Evolutionary conservation across 2,113 vertebrate genomes (phyloP).

Genomic region (Sclerurus mexicanus): DNA sequence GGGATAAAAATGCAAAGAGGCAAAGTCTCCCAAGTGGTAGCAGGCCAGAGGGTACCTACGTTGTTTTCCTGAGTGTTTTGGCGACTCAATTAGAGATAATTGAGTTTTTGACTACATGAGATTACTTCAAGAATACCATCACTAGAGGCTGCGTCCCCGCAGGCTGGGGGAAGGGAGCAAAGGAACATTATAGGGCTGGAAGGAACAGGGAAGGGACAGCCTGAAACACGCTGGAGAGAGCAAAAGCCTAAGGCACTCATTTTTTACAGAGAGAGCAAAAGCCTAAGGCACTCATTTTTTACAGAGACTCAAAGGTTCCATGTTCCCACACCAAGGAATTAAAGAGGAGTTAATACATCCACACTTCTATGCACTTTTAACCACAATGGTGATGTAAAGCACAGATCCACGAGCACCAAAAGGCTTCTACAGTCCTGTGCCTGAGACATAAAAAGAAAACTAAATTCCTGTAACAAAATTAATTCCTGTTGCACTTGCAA

Average conservation of each 20-base stretch:
- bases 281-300: not conserved
- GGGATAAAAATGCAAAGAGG: not conserved
- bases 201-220: not conserved
- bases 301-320: not conserved
- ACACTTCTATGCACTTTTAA: not conserved
- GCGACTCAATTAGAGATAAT: not conserved
- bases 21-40: not conserved
- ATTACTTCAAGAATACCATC: not conserved
- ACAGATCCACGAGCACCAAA: not conserved
- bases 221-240: not conserved
- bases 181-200: not conserved
- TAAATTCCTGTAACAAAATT: not conserved
- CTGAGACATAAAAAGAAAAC: not conserved
- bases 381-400: not conserved
- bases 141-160: not conserved
- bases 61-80: not conserved
- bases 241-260: not conserved
- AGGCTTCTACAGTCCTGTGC: not conserved
- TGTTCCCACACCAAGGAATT: not conserved
- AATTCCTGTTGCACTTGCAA: not conserved
- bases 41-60: not conserved
- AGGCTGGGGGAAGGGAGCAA: not conserved
- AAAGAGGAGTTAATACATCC: not conserved
- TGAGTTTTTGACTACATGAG: constrained; percentile 17
- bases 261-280: not conserved